These are phyloP conservation scores for Myripristis murdjan DNA, from an alignment of 2,797 vertebrate genomes.

Conservation along the genomic window DNA sequence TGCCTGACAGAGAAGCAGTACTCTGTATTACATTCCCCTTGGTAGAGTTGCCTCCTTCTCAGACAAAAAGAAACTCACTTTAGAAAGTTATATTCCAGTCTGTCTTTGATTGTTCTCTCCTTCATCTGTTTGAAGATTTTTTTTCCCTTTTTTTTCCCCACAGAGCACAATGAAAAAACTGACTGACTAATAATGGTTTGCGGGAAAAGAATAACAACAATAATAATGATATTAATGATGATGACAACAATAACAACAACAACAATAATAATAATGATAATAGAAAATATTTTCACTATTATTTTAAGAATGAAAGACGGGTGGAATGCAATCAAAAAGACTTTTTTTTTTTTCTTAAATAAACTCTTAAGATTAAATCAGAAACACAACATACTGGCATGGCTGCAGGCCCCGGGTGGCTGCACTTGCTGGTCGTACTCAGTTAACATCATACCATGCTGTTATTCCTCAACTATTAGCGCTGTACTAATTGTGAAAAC, in stretches of 20 bases:
- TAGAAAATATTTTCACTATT: conserved; percentile 36
- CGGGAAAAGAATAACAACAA: conserved; percentile 49
- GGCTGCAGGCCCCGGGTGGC: conserved; percentile 1
- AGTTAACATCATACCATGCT: not conserved
- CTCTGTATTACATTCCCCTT: conserved; percentile 66
- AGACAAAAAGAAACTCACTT: conserved; percentile 57
- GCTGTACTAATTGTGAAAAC: not conserved
- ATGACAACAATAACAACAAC: conserved; percentile 52
- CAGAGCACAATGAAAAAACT: conserved; percentile 44
- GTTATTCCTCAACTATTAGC: too few species aligned
- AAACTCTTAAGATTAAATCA: conserved; percentile 21
- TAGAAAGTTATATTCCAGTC: conserved; percentile 61
- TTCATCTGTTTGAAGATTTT: conserved; percentile 54
- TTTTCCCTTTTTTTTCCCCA: conserved; percentile 2
- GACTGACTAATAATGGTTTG: conserved; percentile 62
- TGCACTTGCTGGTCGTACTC: too few species aligned
- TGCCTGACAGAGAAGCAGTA: conserved; percentile 60
- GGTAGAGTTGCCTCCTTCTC: conserved; percentile 61
- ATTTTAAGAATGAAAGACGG: conserved; percentile 39
- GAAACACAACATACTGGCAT: conserved; percentile 11
- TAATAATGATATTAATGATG: conserved; percentile 45
- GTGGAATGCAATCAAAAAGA: conserved; percentile 21
- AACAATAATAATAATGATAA: conserved; percentile 45
- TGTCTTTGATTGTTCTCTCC: conserved; percentile 65
- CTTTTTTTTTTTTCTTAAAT: conserved; percentile 9